Evolutionary conservation across 2,113 vertebrate genomes (phyloP).

Genomic region (Callorhinus ursinus): DNA sequence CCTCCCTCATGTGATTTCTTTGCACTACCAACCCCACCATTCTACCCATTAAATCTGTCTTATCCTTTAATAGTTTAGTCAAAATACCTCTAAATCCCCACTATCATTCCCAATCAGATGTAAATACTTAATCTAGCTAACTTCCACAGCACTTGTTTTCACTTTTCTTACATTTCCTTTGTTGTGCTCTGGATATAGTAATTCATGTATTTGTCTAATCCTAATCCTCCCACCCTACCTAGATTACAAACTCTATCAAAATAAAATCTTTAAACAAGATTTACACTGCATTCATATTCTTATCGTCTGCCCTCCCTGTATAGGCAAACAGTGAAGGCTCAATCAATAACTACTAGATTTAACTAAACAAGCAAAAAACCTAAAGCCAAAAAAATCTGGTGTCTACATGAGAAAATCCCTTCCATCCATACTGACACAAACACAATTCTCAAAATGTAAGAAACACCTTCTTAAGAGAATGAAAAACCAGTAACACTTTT

Average conservation of each 20-base stretch:
- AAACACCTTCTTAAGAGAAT: constrained; percentile 13
- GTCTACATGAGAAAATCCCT: not conserved
- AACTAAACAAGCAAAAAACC: constrained; percentile 45
- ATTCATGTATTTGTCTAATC: not conserved
- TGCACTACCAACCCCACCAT: not conserved
- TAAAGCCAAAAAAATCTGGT: not conserved
- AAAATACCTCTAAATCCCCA: not conserved
- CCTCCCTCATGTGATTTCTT: not conserved
- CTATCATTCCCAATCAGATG: not conserved
- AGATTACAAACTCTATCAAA: constrained; percentile 15
- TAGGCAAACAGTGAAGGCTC: not conserved
- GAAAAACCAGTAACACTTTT: not conserved
- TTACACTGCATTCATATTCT: not conserved
- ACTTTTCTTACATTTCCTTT: not conserved
- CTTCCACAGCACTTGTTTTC: not conserved
- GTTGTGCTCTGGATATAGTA: not conserved
- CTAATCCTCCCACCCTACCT: not conserved
- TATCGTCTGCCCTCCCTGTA: not conserved
- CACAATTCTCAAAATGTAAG: constrained; percentile 20
- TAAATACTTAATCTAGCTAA: not conserved
- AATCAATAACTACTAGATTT: not conserved
- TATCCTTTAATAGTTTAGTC: not conserved
- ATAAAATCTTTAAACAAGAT: not conserved
- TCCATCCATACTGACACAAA: constrained; percentile 18
- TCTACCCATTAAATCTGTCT: not conserved